Evolutionary conservation across 2,113 vertebrate species (phyloP), one percentile per base, ranked within the genome.

Genomic region (Alexandromys fortis): DNA sequence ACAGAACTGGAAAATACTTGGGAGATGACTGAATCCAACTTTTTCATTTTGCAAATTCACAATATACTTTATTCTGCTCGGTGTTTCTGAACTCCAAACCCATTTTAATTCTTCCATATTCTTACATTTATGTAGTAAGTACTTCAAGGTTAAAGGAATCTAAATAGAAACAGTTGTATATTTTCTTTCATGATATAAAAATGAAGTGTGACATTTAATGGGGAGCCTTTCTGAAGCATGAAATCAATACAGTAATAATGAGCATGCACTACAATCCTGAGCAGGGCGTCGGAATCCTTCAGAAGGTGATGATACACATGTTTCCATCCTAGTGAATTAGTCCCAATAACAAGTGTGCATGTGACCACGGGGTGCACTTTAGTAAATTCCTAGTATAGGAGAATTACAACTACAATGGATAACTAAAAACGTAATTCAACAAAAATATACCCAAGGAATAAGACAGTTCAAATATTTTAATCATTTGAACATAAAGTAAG

Each of bases 121-220:
- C 68, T 65, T 65, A 45, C 33, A 52, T 73, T 86, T 81, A 90
- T 45, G 55, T 58, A 58, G 17, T n/a, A 91, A 90, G 55, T 5
- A 33, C 42, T 38, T 79, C 72, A 90, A 86, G 42, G 82, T 30
- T n/a, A 67, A 95, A 72, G 17, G 35, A 5, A 7, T 79, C 16
- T 65, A 76, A 30, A 52, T 1, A 94, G 19, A 93, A 85, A 83
- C 24, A 83, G 81, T 9, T 63, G n/a, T 14, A 79, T 86, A 68
- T 0, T 45, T 78, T 49, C 5, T 90, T 75, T 73, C 19, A 2
- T 70, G 8, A 90, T 22, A 72, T 10, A 70, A 92, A 93, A 93
- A 81, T 81, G 49, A 95, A 91, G 87, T 65, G 82, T 65, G 90
- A 92, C n/a, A 91, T 73, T 83, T 49, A 63, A 26, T 68, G 61